Base-by-base conservation (phyloP, 2,888 invertebrate genomes). In the Perithous albicinctus region DNA sequence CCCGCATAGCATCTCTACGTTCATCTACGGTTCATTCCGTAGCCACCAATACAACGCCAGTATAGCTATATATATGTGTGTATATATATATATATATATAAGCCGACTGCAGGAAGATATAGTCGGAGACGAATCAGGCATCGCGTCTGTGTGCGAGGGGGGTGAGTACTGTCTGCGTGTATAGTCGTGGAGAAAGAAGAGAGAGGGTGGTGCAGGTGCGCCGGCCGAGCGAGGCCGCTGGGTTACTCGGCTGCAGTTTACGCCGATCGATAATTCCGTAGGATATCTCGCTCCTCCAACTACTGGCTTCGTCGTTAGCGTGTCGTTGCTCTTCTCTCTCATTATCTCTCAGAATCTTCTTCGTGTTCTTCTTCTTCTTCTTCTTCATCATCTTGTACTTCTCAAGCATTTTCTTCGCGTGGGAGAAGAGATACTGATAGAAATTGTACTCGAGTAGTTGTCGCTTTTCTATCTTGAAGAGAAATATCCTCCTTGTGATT, bases 161-260 rank as follows among this genome's bases (percentile, higher is more conserved):
- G 54, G n/a, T 26, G 26, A 46, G 64, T 26, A 46, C 26, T 23
- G 41, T 64, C 64, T 64, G 64, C 64, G 64, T n/a, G n/a, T 64
- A 26, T n/a, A 43, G 18, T 15, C 15, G 59, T 12, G 59, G 8
- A 15, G 15, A 15, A 8, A 18, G 15, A 15, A 8, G 8, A 15
- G 51, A 26, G 26, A 48, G 54, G 48, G 41, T 54, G 61, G 64
- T 79, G 67, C 74, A 78, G 74, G 69, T 79, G 79, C 59, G 64
- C 70, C 75, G 64, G 64, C 70, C 80, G 70, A 80, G 75, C 70
- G 66, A 75, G 66, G 80, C 75, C 64, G 80, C 75, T 80, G 80
- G 80, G 80, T 80, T 80, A 80, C 80, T 80, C 80, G 79, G 74
- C 79, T 80, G 80, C 80, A 80, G 80, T 80, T 80, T 75, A 80